Conservation (phyloP, 2,888 invertebrate genomes). For the Philonicus albiceps region DNA sequence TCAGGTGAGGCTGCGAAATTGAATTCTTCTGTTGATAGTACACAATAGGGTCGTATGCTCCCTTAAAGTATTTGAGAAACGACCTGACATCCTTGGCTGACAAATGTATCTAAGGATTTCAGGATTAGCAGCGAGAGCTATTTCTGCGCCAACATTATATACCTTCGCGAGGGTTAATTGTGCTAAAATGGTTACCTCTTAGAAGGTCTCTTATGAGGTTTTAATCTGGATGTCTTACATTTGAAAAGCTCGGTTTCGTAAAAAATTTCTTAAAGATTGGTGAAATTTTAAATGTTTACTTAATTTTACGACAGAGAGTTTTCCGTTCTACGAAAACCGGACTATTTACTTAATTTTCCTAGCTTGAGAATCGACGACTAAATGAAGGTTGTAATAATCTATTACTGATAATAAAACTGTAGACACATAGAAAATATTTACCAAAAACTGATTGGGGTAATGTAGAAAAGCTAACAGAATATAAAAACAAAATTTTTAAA, state of each 20-base stretch:
- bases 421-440: no score
- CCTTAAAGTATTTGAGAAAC: neutral
- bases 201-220: neutral
- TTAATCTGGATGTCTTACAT: neutral
- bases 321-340: no score
- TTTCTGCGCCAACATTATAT: neutral
- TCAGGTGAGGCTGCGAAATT: neutral
- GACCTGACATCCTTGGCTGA: neutral
- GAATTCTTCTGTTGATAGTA: conserved; percentile 15
- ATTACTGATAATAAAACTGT: no score
- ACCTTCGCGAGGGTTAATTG: neutral
- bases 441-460: no score
- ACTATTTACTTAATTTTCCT: neutral
- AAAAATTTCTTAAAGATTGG: neutral
- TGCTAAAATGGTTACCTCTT: neutral
- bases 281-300: neutral
- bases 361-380: neutral
- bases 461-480: no score
- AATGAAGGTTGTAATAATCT: neutral
- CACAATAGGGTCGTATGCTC: neutral
- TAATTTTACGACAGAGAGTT: no score
- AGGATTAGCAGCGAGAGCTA: neutral
- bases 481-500: no score
- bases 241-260: neutral
- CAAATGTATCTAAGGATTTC: neutral